Evolutionary conservation across 1,140 invertebrate genomes (phyloP).

Genomic region (Notospermus geniculatus): DNA sequence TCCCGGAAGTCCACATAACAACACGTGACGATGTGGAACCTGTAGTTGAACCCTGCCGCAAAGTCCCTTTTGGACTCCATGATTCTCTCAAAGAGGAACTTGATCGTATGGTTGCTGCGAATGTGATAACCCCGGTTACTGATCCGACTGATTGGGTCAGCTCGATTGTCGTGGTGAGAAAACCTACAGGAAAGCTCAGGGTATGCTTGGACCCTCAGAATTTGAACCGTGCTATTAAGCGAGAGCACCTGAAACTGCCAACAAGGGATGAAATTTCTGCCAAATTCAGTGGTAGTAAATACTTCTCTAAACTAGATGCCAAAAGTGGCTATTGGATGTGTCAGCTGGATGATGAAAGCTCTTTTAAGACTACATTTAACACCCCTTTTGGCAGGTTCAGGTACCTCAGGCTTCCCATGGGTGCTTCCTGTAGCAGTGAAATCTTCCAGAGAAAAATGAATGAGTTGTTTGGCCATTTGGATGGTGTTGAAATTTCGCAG

Average conservation of each 20-base stretch:
- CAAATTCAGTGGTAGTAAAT: constrained; percentile 2
- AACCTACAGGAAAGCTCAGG: constrained; percentile 50
- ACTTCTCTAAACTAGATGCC: constrained; percentile 7
- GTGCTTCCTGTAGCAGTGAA: background rate
- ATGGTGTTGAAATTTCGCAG: constrained; percentile 2
- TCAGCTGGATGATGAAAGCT: background rate
- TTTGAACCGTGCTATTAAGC: constrained; percentile 55
- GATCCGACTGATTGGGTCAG: constrained; percentile 55
- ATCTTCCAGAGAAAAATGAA: constrained; percentile 10
- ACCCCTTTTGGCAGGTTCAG: background rate
- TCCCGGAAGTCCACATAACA: constrained; percentile 29
- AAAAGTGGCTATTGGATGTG: constrained; percentile 1
- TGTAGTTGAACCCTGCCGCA: constrained; percentile 21
- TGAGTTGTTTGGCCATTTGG: background rate
- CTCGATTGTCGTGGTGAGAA: constrained; percentile 54
- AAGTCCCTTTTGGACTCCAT: constrained; percentile 38
- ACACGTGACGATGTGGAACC: constrained; percentile 18
- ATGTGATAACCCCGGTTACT: constrained; percentile 39
- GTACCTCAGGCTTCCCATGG: constrained; percentile 4
- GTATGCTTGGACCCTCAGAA: constrained; percentile 59
- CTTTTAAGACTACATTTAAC: constrained; percentile 4
- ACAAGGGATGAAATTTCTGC: constrained; percentile 22
- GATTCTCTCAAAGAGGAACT: constrained; percentile 25
- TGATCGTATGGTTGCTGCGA: constrained; percentile 15
- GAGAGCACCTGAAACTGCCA: constrained; percentile 27